A percentile compares a stretch with the other conserved stretches of the same genome.
Conservation (phyloP, 2,888 invertebrate genomes). For the Conchocele bisecta region DNA sequence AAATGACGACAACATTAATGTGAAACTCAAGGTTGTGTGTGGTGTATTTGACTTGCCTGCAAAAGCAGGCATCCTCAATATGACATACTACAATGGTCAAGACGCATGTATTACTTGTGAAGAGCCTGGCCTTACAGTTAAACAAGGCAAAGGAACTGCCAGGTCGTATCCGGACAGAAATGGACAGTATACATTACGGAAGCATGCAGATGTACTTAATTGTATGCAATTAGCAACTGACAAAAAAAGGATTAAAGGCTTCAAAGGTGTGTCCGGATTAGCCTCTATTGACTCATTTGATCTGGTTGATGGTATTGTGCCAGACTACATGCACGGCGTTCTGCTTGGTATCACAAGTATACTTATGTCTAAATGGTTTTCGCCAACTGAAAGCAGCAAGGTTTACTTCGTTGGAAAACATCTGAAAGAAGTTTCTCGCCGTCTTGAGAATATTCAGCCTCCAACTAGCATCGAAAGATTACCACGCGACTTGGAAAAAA, state of each 20-base stretch:
- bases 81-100: constrained; percentile 46
- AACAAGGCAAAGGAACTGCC: constrained; percentile 30
- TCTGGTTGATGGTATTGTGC: constrained; percentile 30
- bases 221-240: constrained; percentile 20
- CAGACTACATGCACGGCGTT: constrained; percentile 42
- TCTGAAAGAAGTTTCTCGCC: constrained; percentile 15
- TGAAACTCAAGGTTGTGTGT: constrained; percentile 31
- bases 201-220: constrained; percentile 13
- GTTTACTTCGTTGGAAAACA: constrained; percentile 43
- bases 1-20: constrained; percentile 10
- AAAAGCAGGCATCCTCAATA: constrained; percentile 49
- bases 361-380: constrained; percentile 42
- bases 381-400: constrained; percentile 20
- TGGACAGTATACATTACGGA: constrained; percentile 13
- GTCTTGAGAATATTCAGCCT: constrained; percentile 27
- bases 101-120: constrained; percentile 51
- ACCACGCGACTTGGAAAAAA: constrained; percentile 31
- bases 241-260: constrained; percentile 32
- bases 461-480: constrained; percentile 24
- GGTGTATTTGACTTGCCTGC: constrained; percentile 49
- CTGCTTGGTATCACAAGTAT: constrained; percentile 30
- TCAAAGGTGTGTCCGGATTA: constrained; percentile 39
- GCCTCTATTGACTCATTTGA: constrained; percentile 24
- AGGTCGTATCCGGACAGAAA: constrained; percentile 28
- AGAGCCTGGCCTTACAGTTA: constrained; percentile 36